phyloP scores from a whole-genome alignment of 2,888 invertebrate genomes.

The Ischnus inquisitorius region DNA sequence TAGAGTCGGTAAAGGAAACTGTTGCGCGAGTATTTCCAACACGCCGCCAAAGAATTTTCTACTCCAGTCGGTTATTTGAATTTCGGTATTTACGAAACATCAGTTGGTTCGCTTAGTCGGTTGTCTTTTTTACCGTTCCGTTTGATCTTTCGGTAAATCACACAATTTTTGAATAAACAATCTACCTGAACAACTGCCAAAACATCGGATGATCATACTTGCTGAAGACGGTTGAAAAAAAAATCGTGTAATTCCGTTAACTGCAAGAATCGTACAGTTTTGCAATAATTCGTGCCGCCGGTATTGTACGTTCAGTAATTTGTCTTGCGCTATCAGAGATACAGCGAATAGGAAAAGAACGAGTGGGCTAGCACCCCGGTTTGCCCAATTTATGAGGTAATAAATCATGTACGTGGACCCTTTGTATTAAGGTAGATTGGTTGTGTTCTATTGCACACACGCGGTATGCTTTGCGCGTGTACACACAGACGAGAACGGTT shows the following conservation, averaged over 20 bases:
- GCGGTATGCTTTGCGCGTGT: slow-evolving; percentile 57
- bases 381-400: slow-evolving; percentile 79
- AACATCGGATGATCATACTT: not conserved
- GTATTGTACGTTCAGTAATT: slow-evolving; percentile 56
- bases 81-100: not conserved
- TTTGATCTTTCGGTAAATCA: slow-evolving; percentile 43
- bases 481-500: slow-evolving; percentile 45
- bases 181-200: not conserved
- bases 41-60: not conserved
- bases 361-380: slow-evolving; percentile 51
- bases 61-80: slow-evolving; percentile 1
- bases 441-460: slow-evolving; percentile 79
- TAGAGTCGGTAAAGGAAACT: slow-evolving; percentile 42
- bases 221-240: not conserved
- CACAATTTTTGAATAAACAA: not conserved
- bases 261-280: slow-evolving; percentile 14
- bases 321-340: slow-evolving; percentile 65
- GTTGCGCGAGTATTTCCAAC: not conserved
- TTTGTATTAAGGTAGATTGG: slow-evolving; percentile 83
- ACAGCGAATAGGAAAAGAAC: slow-evolving; percentile 59
- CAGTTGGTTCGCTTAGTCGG: not conserved
- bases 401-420: slow-evolving; percentile 80
- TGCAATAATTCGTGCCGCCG: slow-evolving; percentile 30
- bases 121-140: not conserved
- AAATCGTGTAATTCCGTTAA: not conserved